Evolutionary conservation across 2,888 invertebrate genomes (phyloP).

Genomic region (Cremastinae sp.): DNA sequence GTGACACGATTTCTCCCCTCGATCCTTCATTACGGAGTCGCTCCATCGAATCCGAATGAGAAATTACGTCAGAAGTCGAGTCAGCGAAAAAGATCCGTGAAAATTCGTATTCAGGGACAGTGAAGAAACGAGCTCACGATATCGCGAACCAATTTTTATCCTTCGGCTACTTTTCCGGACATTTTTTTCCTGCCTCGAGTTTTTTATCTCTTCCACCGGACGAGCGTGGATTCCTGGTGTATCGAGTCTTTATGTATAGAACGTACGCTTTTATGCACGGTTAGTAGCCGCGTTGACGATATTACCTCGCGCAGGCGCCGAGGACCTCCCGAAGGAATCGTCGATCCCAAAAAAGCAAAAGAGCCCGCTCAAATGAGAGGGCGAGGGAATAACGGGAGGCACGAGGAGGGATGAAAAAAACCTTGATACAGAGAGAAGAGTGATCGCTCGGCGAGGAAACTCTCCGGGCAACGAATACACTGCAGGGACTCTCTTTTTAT

Average conservation of each 20-base stretch:
- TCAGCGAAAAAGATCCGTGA: conserved; percentile 11
- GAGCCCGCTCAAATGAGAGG: neutral
- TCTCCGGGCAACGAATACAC: conserved; percentile 60
- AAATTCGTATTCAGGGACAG: conserved; percentile 1
- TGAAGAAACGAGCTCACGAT: conserved; percentile 18
- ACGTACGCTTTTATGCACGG: conserved; percentile 7
- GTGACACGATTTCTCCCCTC: conserved; percentile 21
- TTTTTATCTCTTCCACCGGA: conserved; percentile 25
- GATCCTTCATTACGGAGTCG: neutral
- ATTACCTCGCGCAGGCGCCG: conserved; percentile 39
- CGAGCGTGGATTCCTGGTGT: conserved; percentile 10
- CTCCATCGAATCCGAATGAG: conserved; percentile 20
- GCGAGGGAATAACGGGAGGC: neutral
- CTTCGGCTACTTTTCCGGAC: conserved; percentile 30
- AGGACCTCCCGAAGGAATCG: conserved; percentile 52
- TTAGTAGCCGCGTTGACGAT: conserved; percentile 51
- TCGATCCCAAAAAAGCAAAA: conserved; percentile 38
- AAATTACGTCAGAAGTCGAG: neutral
- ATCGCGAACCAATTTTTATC: conserved; percentile 36
- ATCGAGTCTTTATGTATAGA: neutral
- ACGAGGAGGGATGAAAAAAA: conserved; percentile 11
- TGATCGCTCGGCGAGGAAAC: conserved; percentile 48
- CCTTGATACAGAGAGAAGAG: conserved; percentile 52
- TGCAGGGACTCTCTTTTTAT: conserved; percentile 44
- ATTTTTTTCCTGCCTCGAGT: neutral